These are phyloP conservation scores for Cylas formicarius DNA, from an alignment of 1,140 invertebrate species.

Conservation along the genomic window DNA sequence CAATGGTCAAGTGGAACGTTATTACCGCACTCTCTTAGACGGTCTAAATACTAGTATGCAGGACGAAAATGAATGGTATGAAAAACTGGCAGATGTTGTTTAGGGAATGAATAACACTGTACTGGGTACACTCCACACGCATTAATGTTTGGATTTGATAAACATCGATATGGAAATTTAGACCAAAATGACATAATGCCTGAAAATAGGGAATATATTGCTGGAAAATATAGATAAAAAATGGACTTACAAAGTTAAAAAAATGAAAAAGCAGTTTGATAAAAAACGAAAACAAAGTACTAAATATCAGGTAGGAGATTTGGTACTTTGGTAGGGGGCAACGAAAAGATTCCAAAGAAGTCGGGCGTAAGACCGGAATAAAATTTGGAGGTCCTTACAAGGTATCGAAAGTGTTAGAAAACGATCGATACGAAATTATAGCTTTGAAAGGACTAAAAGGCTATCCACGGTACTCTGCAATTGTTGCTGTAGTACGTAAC, in stretches of 20 bases:
- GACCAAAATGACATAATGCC: background rate
- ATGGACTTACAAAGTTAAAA: conserved; percentile 9
- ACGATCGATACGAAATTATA: conserved; percentile 16
- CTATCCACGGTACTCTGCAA: conserved; percentile 6
- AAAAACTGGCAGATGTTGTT: background rate
- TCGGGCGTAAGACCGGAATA: conserved; percentile 9
- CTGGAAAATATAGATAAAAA: conserved; percentile 6
- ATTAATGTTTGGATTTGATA: conserved; percentile 12
- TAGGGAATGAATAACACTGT: conserved; percentile 9
- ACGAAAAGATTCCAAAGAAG: conserved; percentile 5
- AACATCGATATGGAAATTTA: conserved; percentile 11
- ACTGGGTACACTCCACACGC: conserved; percentile 2
- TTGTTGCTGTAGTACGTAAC: conserved; percentile 7
- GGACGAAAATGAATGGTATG: conserved; percentile 6
- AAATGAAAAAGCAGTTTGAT: conserved; percentile 16
- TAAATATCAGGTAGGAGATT: conserved; percentile 13
- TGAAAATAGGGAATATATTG: conserved; percentile 5
- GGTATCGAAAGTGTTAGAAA: conserved; percentile 10
- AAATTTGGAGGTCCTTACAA: conserved; percentile 20
- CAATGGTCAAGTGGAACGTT: conserved; percentile 10
- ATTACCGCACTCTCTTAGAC: background rate
- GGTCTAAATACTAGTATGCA: conserved; percentile 4
- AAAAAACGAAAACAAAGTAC: conserved; percentile 13
- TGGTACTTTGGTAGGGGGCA: conserved; percentile 6
- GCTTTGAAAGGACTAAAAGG: conserved; percentile 13